Evolutionary conservation across 2,113 vertebrate genomes (phyloP).

Genomic region (Marmota flaviventris): DNA sequence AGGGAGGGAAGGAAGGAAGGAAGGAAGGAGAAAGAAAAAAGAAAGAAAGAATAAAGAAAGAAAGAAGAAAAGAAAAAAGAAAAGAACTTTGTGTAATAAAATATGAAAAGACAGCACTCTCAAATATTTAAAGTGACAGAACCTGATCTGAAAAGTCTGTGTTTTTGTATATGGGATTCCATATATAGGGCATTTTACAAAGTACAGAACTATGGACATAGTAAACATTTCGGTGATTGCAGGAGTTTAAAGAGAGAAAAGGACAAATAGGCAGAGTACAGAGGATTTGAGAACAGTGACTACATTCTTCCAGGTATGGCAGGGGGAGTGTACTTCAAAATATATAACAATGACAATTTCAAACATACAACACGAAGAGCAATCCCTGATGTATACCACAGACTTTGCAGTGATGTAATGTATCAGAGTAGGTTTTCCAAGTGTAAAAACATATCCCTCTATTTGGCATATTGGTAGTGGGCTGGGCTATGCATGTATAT

Average conservation of each 20-base stretch:
- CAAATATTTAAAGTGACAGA: neutral
- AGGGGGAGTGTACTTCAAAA: no score
- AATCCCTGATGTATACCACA: neutral
- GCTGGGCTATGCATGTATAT: rapidly evolving
- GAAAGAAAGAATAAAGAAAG: no score
- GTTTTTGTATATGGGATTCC: neutral
- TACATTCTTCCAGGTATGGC: neutral
- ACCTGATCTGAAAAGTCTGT: neutral
- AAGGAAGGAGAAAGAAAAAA: no score
- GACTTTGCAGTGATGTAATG: neutral
- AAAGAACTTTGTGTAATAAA: neutral
- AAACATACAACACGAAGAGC: neutral
- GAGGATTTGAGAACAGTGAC: neutral
- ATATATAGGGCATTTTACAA: neutral
- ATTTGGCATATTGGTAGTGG: neutral
- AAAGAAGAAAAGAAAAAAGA: no score
- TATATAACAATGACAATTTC: neutral
- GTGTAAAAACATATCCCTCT: neutral
- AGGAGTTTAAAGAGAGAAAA: neutral
- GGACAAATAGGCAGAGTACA: neutral
- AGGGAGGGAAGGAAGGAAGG: no score
- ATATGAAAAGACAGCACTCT: neutral
- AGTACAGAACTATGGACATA: neutral
- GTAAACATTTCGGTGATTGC: neutral
- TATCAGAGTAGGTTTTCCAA: neutral